Evolutionary conservation across 2,797 vertebrate genomes (phyloP).

Genomic region (Schizothorax lantsangensis): DNA sequence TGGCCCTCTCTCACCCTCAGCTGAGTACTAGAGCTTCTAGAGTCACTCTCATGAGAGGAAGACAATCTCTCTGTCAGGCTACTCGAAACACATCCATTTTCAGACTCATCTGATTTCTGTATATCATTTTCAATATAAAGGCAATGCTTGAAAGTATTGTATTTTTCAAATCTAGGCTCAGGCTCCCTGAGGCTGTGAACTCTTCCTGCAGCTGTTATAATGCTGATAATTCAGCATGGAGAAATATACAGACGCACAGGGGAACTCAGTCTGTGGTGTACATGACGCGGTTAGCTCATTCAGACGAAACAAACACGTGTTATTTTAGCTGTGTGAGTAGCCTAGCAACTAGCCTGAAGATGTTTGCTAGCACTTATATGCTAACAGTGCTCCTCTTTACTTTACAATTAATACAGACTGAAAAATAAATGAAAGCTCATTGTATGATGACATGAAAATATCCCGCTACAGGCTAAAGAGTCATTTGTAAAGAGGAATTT

Average conservation of each 20-base stretch:
- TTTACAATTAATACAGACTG: neutral
- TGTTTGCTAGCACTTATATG: neutral
- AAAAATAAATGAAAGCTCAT: neutral
- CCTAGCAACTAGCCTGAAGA: neutral
- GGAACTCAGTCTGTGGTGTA: neutral
- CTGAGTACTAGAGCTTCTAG: constrained; percentile 41
- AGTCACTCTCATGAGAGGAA: neutral
- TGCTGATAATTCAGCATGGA: constrained; percentile 41
- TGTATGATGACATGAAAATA: neutral
- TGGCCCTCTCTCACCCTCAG: constrained; percentile 56
- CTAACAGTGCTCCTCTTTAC: neutral
- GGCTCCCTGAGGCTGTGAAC: constrained; percentile 34
- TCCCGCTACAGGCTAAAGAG: neutral
- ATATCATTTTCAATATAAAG: too few species aligned
- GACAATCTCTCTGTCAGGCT: neutral
- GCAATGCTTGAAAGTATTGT: neutral
- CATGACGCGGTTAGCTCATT: constrained; percentile 11
- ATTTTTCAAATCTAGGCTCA: constrained; percentile 36
- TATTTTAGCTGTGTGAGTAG: constrained; percentile 1
- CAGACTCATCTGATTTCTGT: neutral
- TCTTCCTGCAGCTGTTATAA: constrained; percentile 49
- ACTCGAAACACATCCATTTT: neutral
- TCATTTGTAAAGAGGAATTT: neutral
- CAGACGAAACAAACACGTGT: neutral
- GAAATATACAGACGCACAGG: constrained; percentile 29